A percentile compares a stretch with the other conserved stretches of the same genome.
Evolutionary conservation across 2,888 invertebrate species (phyloP).

Genomic region (Oscheius sp.): DNA sequence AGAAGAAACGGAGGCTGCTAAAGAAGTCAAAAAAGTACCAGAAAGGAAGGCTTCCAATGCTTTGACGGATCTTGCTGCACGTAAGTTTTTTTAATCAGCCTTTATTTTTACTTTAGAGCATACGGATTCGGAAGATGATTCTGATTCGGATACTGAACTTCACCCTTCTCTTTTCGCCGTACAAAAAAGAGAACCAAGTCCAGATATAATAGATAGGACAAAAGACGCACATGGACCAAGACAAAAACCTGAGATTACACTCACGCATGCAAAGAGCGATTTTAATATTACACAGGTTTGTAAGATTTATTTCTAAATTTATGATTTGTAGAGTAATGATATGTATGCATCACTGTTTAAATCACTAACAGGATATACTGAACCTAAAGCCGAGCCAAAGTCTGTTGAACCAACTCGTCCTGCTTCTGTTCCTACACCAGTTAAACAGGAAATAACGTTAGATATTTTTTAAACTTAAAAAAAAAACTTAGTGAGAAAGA

Average conservation of each 20-base stretch:
- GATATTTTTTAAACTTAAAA: no score
- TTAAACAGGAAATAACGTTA: not conserved
- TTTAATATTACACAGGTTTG: slow-evolving; percentile 32
- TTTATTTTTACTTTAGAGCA: slow-evolving; percentile 14
- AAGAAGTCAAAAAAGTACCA: not conserved
- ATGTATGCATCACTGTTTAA: slow-evolving; percentile 65
- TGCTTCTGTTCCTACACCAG: slow-evolving; percentile 1
- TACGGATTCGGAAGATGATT: slow-evolving; percentile 42
- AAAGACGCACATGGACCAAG: slow-evolving; percentile 26
- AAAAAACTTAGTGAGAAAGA: slow-evolving; percentile 2
- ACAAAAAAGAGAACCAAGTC: slow-evolving; percentile 35
- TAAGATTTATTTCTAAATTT: not conserved
- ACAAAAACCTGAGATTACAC: slow-evolving; percentile 21
- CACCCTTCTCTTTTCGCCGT: slow-evolving; percentile 53
- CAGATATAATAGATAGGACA: slow-evolving; percentile 30
- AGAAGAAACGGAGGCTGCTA: slow-evolving; percentile 28
- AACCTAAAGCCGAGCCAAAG: slow-evolving; percentile 16
- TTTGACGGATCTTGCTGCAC: slow-evolving; percentile 38
- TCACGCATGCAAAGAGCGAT: not conserved
- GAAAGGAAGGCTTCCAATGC: slow-evolving; percentile 31
- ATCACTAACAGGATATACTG: slow-evolving; percentile 7
- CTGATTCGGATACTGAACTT: slow-evolving; percentile 54
- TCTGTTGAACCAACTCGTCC: not conserved
- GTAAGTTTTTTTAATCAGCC: not conserved
- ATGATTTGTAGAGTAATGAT: slow-evolving; percentile 49